Conservation (phyloP, 2,888 invertebrate genomes). For the Oligia latruncula region DNA sequence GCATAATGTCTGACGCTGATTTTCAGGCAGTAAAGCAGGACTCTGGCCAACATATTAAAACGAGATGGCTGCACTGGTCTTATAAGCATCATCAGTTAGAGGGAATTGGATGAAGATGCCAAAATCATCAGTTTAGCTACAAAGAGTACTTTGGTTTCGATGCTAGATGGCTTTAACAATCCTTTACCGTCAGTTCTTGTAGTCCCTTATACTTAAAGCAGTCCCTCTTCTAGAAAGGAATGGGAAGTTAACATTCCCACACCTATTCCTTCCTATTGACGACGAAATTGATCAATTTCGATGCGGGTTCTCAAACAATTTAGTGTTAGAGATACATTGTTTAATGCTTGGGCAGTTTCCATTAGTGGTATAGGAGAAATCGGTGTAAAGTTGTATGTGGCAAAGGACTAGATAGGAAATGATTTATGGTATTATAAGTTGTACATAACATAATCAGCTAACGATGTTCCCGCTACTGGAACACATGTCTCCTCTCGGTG, state of each 20-base stretch:
- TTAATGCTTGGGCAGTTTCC: slow-evolving; percentile 14
- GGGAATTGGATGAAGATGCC: background rate
- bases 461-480: too few relatives aligned
- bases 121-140: background rate
- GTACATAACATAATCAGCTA: too few relatives aligned
- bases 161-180: background rate
- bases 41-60: background rate
- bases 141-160: background rate
- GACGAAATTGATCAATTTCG: slow-evolving; percentile 42
- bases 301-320: slow-evolving; percentile 54
- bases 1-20: background rate
- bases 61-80: background rate
- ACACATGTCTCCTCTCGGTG: too few relatives aligned
- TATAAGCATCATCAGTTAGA: background rate
- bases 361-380: background rate
- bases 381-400: background rate
- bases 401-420: background rate
- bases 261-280: slow-evolving; percentile 44
- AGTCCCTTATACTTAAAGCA: background rate
- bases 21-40: background rate
- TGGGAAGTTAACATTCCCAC: slow-evolving; percentile 27
- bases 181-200: too few relatives aligned
- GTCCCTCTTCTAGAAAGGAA: slow-evolving; percentile 5
- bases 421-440: background rate
- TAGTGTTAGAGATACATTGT: slow-evolving; percentile 19